phyloP scores from a whole-genome alignment of 30 jellyfish, hydroid and myxozoan species.

The Turritopsis dohrnii region DNA sequence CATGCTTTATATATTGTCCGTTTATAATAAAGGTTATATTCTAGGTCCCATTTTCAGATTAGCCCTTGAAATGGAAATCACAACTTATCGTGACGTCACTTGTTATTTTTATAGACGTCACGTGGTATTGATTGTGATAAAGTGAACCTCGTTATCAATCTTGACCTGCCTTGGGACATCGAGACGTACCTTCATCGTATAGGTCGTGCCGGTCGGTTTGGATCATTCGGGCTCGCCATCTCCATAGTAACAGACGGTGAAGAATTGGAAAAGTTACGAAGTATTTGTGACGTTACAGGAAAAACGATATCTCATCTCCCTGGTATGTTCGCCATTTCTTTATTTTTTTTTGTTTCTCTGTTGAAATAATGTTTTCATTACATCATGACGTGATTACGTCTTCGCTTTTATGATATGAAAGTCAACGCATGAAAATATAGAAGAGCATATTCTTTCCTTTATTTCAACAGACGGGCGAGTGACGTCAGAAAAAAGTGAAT shows the following conservation, averaged over 20 bases:
- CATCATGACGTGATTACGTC: no score
- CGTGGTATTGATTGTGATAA: conserved; percentile 95
- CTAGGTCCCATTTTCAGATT: no score
- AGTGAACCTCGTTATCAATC: conserved; percentile 83
- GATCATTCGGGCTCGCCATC: conserved; percentile 78
- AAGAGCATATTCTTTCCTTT: no score
- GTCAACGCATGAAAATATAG: no score
- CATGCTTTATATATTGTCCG: no score
- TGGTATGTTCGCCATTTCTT: conserved; percentile 28
- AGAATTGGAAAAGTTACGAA: conserved; percentile 37
- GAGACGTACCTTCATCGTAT: conserved; percentile 97
- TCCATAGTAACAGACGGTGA: conserved; percentile 64
- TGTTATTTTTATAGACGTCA: conserved; percentile 52
- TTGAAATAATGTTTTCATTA: no score
- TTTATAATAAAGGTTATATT: no score
- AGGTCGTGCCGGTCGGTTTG: conserved; percentile 98
- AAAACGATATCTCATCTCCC: conserved; percentile 31
- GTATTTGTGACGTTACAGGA: conserved; percentile 38
- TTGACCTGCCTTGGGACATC: conserved; percentile 95
- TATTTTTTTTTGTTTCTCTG: no score
- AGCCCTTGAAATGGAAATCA: no score
- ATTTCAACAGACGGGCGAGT: no score
- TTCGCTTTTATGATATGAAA: no score
- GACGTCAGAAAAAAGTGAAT: no score
- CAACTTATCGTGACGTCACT: not conserved